A percentile compares a stretch with the other conserved stretches of the same genome.
These are phyloP conservation scores for Amblyopsis hoosieri DNA, from an alignment of 2,797 vertebrate species.

Conservation along the genomic window DNA sequence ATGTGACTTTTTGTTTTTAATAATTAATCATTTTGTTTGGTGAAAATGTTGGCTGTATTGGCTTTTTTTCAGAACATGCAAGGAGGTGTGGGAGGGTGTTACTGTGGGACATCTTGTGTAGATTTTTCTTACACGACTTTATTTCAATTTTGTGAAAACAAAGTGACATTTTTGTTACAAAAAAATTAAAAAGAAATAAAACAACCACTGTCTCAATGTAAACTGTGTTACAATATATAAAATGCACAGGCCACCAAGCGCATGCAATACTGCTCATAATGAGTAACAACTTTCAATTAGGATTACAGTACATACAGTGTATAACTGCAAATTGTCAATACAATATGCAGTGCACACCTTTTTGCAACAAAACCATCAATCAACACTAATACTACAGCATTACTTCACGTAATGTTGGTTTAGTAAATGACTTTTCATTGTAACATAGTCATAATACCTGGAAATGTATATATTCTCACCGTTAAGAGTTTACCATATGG, in stretches of 20 bases:
- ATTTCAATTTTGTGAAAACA: constrained; percentile 79
- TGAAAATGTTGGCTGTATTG: constrained; percentile 42
- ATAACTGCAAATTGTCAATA: constrained; percentile 30
- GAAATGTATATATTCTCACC: constrained; percentile 52
- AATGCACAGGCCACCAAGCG: constrained; percentile 37
- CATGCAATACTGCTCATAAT: constrained; percentile 63
- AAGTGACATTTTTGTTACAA: constrained; percentile 78
- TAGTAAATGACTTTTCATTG: constrained; percentile 41
- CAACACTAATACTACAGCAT: constrained; percentile 8
- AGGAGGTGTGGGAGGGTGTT: neutral
- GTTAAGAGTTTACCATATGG: constrained; percentile 73
- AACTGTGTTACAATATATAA: constrained; percentile 38
- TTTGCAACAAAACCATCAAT: neutral
- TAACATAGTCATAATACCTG: constrained; percentile 61
- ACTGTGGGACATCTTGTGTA: constrained; percentile 72
- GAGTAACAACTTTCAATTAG: constrained; percentile 2
- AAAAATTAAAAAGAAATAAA: constrained; percentile 78
- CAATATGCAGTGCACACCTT: constrained; percentile 7
- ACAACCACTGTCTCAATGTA: constrained; percentile 41
- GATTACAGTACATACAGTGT: neutral
- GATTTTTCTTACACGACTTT: constrained; percentile 83
- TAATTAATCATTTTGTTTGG: constrained; percentile 29
- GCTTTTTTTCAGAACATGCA: constrained; percentile 52
- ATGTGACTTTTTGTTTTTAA: constrained; percentile 46
- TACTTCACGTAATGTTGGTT: constrained; percentile 13